phyloP scores from a whole-genome alignment of 2,797 vertebrate species.

The Hephaestus fuliginosus region DNA sequence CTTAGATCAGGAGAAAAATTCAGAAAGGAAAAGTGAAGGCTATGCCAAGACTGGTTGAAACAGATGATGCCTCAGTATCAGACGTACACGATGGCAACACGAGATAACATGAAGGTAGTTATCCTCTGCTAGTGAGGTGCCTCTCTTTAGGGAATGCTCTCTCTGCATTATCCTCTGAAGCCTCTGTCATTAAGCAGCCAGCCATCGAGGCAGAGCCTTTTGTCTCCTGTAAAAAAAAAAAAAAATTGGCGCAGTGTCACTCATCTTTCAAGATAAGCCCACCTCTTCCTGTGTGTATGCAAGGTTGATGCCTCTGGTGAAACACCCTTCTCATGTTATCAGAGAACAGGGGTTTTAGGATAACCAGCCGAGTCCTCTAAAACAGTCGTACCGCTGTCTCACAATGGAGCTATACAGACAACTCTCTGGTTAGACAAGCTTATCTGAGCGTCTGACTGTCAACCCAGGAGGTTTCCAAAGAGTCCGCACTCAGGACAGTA shows the following conservation, averaged over 20 bases:
- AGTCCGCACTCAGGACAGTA: slow-evolving; percentile 20
- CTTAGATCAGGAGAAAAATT: slow-evolving; percentile 17
- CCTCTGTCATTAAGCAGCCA: slow-evolving; percentile 36
- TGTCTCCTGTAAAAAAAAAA: slow-evolving; percentile 20
- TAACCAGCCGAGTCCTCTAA: slow-evolving; percentile 39
- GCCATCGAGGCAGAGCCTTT: slow-evolving; percentile 19
- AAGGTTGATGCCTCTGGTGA: slow-evolving; percentile 34
- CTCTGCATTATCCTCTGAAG: slow-evolving; percentile 29
- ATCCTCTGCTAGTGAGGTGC: neutral
- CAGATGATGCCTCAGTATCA: slow-evolving; percentile 39
- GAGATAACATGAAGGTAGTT: slow-evolving; percentile 7
- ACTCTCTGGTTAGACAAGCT: slow-evolving; percentile 37
- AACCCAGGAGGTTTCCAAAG: slow-evolving; percentile 15
- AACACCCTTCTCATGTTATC: slow-evolving; percentile 38
- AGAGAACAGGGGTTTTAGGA: slow-evolving; percentile 35
- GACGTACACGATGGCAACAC: slow-evolving; percentile 21
- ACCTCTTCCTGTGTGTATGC: slow-evolving; percentile 29
- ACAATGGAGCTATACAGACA: slow-evolving; percentile 23
- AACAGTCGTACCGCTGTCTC: slow-evolving; percentile 40
- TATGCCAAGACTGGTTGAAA: slow-evolving; percentile 35
- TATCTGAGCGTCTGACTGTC: slow-evolving; percentile 39
- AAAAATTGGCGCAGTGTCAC: slow-evolving; percentile 31
- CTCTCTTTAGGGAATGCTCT: neutral
- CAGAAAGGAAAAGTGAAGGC: slow-evolving; percentile 15
- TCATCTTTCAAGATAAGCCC: slow-evolving; percentile 52